Evolutionary conservation across 2,888 invertebrate species (phyloP).

Genomic region (Sympetrum striolatum): DNA sequence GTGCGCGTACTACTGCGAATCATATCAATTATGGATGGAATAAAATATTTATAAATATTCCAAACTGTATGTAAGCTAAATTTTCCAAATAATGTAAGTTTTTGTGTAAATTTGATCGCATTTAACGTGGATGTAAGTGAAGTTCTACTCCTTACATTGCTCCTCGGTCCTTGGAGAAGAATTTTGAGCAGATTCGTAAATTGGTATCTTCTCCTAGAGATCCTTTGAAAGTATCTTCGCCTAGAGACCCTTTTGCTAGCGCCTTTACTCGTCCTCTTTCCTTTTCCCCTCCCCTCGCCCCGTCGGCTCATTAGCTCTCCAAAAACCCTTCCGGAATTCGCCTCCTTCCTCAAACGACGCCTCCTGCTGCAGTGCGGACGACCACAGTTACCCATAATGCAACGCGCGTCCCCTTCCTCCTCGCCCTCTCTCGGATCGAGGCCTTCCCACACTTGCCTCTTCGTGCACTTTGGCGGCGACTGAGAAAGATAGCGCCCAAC

Average conservation of each 20-base stretch:
- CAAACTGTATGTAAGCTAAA: too few relatives aligned
- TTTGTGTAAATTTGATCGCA: too few relatives aligned
- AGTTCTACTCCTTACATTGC: too few relatives aligned
- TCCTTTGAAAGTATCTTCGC: too few relatives aligned
- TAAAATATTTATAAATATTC: too few relatives aligned
- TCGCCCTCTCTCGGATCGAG: not conserved
- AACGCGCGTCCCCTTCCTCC: not conserved
- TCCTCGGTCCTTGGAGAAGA: too few relatives aligned
- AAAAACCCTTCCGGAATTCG: not conserved
- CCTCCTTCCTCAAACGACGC: not conserved
- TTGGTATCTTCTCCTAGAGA: too few relatives aligned
- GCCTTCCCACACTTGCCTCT: not conserved
- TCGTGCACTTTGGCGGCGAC: not conserved
- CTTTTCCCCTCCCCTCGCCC: not conserved
- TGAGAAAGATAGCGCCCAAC: not conserved
- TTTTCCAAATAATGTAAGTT: too few relatives aligned
- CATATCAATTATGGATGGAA: too few relatives aligned
- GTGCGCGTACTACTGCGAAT: too few relatives aligned
- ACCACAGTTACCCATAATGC: constrained; percentile 14
- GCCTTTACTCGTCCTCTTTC: not conserved
- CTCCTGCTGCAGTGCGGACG: constrained; percentile 25
- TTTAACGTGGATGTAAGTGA: too few relatives aligned
- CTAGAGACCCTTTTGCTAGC: not conserved
- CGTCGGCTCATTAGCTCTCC: constrained; percentile 9
- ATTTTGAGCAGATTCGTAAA: too few relatives aligned